Conservation (phyloP, 2,888 invertebrate genomes). For the Polyploca ridens region DNA sequence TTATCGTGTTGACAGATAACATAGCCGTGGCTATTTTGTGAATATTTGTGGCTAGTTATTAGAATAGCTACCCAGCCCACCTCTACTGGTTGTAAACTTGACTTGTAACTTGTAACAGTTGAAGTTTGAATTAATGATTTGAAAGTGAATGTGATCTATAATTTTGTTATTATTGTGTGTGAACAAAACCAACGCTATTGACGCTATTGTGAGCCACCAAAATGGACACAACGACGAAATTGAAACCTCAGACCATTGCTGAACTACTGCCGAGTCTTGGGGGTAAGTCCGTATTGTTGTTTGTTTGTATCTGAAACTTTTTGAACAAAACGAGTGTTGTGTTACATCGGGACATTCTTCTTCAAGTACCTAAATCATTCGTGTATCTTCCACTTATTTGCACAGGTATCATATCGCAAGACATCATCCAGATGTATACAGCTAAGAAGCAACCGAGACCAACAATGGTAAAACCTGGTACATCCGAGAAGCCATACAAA, state of each 20-base stretch:
- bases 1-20: too few relatives aligned
- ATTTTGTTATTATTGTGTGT: neutral
- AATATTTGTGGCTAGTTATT: too few relatives aligned
- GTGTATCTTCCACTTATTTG: too few relatives aligned
- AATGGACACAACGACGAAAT: slow-evolving; percentile 52
- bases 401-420: slow-evolving; percentile 60
- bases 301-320: neutral
- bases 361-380: too few relatives aligned
- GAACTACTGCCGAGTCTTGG: slow-evolving; percentile 64
- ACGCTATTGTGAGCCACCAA: slow-evolving; percentile 21
- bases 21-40: too few relatives aligned
- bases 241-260: slow-evolving; percentile 63
- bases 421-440: slow-evolving; percentile 52
- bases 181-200: slow-evolving; percentile 8
- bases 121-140: too few relatives aligned
- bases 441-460: slow-evolving; percentile 56
- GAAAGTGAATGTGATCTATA: too few relatives aligned
- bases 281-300: slow-evolving; percentile 43
- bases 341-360: neutral
- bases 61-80: too few relatives aligned
- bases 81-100: too few relatives aligned
- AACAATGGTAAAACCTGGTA: slow-evolving; percentile 47
- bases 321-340: neutral
- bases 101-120: too few relatives aligned
- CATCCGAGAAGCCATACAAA: slow-evolving; percentile 54